phyloP scores from a whole-genome alignment of 2,888 invertebrate genomes.

The Tridacna gigas region DNA sequence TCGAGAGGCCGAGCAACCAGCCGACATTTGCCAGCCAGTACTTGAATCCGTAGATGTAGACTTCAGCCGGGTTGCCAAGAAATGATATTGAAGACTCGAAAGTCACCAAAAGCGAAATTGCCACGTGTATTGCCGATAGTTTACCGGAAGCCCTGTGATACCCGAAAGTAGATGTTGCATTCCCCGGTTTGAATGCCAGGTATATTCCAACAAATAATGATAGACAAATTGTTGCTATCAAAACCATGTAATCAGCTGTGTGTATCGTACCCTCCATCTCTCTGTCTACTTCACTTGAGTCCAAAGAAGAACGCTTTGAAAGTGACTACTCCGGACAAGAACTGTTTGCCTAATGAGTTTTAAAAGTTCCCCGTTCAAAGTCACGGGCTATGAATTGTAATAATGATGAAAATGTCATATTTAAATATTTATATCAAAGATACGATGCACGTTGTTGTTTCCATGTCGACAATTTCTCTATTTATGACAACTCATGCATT shows the following conservation, averaged over 20 bases:
- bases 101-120: constrained; percentile 48
- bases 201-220: constrained; percentile 11
- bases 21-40: constrained; percentile 38
- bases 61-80: constrained; percentile 49
- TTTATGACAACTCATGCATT: too few species aligned
- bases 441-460: too few species aligned
- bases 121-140: constrained; percentile 43
- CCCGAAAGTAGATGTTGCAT: constrained; percentile 1
- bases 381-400: too few species aligned
- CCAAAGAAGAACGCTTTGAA: too few species aligned
- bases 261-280: not conserved
- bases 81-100: constrained; percentile 52
- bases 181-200: constrained; percentile 5
- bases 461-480: too few species aligned
- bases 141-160: constrained; percentile 52
- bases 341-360: too few species aligned
- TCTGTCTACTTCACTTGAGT: not conserved
- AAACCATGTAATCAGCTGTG: constrained; percentile 5
- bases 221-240: not conserved
- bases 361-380: too few species aligned
- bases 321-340: too few species aligned
- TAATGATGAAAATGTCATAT: too few species aligned
- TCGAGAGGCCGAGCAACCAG: constrained; percentile 22
- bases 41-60: constrained; percentile 46
- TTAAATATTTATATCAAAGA: too few species aligned